Evolutionary conservation across 1,140 invertebrate species (phyloP), one percentile per base, ranked within the genome.

Genomic region (Magallana gigas): DNA sequence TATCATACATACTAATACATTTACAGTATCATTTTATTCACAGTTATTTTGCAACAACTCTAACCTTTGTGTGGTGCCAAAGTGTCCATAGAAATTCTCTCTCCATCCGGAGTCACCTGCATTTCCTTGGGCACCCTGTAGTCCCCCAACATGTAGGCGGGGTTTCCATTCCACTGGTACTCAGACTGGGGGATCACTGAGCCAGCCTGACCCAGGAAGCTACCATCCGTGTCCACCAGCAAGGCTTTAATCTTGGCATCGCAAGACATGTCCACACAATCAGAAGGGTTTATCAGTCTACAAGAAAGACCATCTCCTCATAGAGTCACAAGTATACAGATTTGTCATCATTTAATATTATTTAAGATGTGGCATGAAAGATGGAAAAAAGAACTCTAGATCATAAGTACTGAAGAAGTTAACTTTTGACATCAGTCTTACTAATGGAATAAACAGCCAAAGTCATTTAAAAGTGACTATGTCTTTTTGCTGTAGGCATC

Each of bases 251-350:
- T 94, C 58, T 91, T 76, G 5, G 86, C 94, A 89, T 95, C 94
- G 91, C 94, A 95, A 80, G 93, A 93, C 94, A 95, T 95, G 85
- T 95, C 94, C 1, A 94, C 92, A 88, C 93, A 94, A 68, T 94
- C 93, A 4, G 93, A 86, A 6, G 92, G 89, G 86, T 94, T 94
- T 76, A 94, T 91, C 84, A 91, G 91, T 0, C 93, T 94, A 88
- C 58, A 88, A 57, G 68, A 12, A 29, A 2, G 87, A 83, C 7
- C 57, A 48, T 48, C 36, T 4, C 3, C 36, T 48, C 36, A 48
- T 48, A 48, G 36, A 48, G 36, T 48, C 36, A 1, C 36, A 48
- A 48, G 36, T 48, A 48, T 48, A 48, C 36, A 36, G 36, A 36
- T 36, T 36, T 36, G 3, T 36, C 36, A 36, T 36, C 36, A 36